Conservation (phyloP, 1,140 invertebrate genomes). For the Gonatopus flavifemur region DNA sequence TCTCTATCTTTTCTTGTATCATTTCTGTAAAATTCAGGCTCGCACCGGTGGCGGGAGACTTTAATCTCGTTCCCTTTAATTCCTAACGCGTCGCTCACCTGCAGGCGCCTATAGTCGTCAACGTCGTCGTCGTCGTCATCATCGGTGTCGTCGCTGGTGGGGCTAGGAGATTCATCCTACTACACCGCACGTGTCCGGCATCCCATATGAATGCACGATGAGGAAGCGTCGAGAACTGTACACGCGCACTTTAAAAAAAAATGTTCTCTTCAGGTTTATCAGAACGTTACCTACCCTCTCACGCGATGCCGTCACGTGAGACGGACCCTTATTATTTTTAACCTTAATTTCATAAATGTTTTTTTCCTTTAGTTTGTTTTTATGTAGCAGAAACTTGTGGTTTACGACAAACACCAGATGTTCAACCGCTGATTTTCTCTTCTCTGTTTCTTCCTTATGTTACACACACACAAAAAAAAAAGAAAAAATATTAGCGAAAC, state of each 20-base stretch:
- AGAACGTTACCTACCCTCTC: too few relatives aligned
- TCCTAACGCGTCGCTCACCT: background rate
- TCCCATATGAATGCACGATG: constrained; percentile 10
- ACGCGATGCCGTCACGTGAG: constrained; percentile 2
- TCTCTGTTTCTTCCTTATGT: too few relatives aligned
- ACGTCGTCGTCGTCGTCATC: background rate
- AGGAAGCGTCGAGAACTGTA: constrained; percentile 5
- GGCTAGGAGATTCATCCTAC: constrained; percentile 22
- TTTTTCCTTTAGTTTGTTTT: background rate
- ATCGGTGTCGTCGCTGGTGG: background rate
- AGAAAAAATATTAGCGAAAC: too few relatives aligned
- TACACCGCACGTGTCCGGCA: constrained; percentile 24
- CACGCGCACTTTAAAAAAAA: constrained; percentile 11
- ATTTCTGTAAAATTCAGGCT: constrained; percentile 8
- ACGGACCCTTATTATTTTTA: background rate
- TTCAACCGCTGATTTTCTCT: too few relatives aligned
- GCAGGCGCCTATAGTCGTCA: too few relatives aligned
- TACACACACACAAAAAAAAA: too few relatives aligned
- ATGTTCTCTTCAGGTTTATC: too few relatives aligned
- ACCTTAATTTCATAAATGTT: background rate
- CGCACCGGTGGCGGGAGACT: constrained; percentile 5
- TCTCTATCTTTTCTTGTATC: too few relatives aligned
- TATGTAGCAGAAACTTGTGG: background rate
- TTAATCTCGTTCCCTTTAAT: constrained; percentile 21
- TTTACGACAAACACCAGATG: too few relatives aligned